These are phyloP conservation scores for Ptychoptera albimana DNA, from an alignment of 2,888 invertebrate genomes.

Conservation along the genomic window DNA sequence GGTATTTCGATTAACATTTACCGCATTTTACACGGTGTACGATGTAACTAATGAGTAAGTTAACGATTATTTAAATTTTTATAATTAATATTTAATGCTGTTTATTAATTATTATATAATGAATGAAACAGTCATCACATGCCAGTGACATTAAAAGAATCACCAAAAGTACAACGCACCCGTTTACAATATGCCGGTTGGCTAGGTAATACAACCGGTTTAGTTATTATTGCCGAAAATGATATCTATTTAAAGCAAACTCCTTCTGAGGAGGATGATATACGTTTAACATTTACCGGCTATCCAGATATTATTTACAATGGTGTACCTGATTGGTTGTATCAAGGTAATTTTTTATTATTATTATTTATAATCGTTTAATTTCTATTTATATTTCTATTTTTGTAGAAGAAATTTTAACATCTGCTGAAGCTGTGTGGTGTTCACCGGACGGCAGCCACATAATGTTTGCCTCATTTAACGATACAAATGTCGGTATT, in stretches of 20 bases:
- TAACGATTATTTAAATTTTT: constrained; percentile 16
- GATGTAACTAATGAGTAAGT: constrained; percentile 83
- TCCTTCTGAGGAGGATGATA: constrained; percentile 50
- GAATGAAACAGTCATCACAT: constrained; percentile 53
- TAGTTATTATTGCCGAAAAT: constrained; percentile 71
- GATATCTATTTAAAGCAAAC: constrained; percentile 72
- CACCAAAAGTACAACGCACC: constrained; percentile 48
- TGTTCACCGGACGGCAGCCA: constrained; percentile 65
- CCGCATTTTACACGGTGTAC: constrained; percentile 80
- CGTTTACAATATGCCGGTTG: constrained; percentile 72
- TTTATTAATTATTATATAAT: too few species aligned
- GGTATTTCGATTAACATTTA: constrained; percentile 74
- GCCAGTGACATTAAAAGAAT: constrained; percentile 64
- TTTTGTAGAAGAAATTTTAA: constrained; percentile 70
- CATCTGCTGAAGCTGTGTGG: constrained; percentile 72
- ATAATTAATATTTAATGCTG: not conserved
- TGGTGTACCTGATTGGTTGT: constrained; percentile 91
- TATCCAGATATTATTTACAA: constrained; percentile 72
- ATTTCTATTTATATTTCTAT: not conserved
- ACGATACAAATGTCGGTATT: constrained; percentile 62
- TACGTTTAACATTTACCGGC: constrained; percentile 59
- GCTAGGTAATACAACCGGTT: constrained; percentile 61
- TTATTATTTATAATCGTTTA: not conserved
- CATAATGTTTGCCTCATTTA: constrained; percentile 74
- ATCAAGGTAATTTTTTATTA: constrained; percentile 54